These are phyloP conservation scores for Amphipoea oculea DNA, from an alignment of 2,888 invertebrate species.

Conservation along the genomic window DNA sequence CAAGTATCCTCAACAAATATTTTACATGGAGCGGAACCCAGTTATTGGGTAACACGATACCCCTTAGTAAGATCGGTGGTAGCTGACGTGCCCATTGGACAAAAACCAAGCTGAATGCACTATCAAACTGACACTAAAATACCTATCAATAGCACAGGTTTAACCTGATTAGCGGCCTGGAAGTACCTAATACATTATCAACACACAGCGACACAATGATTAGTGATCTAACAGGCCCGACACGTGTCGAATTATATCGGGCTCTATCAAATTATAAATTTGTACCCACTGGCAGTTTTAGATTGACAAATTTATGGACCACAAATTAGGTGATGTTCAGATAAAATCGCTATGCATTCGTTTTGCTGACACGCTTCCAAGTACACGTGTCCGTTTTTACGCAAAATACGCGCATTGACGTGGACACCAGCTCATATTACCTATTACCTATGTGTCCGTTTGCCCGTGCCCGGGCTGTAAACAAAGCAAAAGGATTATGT, in stretches of 20 bases:
- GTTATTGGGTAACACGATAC: background rate
- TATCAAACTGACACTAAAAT: background rate
- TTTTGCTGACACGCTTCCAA: slow-evolving; percentile 20
- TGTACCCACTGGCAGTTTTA: slow-evolving; percentile 22
- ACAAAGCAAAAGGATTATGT: background rate
- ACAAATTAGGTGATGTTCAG: slow-evolving; percentile 42
- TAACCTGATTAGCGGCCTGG: slow-evolving; percentile 27
- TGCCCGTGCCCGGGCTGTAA: background rate
- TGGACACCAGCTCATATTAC: no score
- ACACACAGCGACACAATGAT: slow-evolving; percentile 27
- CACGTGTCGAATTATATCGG: slow-evolving; percentile 46
- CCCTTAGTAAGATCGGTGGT: background rate
- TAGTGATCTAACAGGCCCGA: slow-evolving; percentile 30
- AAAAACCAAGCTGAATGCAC: background rate
- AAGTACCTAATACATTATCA: slow-evolving; percentile 32
- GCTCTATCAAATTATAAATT: slow-evolving; percentile 42
- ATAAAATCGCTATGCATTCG: slow-evolving; percentile 26
- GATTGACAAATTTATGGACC: slow-evolving; percentile 42
- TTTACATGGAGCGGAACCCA: background rate
- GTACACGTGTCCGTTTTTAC: slow-evolving; percentile 1
- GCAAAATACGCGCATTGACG: no score
- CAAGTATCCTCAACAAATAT: no score
- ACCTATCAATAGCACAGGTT: slow-evolving; percentile 9
- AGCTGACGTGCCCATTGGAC: background rate
- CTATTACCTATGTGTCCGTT: background rate